Evolutionary conservation across 2,888 invertebrate species (phyloP), one percentile per base, ranked within the genome.

Genomic region (Pogonocherus hispidulus): DNA sequence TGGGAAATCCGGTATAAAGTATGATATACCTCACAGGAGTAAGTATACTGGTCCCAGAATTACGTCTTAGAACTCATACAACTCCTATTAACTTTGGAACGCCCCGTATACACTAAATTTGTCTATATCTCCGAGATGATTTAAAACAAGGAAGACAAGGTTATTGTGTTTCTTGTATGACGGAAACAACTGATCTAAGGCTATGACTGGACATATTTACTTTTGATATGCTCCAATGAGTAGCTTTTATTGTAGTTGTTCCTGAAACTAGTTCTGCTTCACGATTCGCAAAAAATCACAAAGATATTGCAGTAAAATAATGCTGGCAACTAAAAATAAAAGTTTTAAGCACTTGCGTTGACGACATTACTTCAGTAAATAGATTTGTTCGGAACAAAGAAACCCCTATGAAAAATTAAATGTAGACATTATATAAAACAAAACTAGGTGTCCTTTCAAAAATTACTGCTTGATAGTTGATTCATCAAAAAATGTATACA

Each of bases 171-270:
- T 47, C 59, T 59, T 52, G 35, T 51, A 37, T 62, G 62, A 56
- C 63, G 63, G 67, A 67, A 67, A 56, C 41, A 51, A 20, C 49
- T 67, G 63, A 67, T 67, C 56, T 49, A 56, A 62, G 56, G 35
- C 56, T 60, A 56, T 56, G 55, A 41, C 56, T 62, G 56, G 63
- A 67, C 67, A 63, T 63, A 67, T 62, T 49, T 55, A 62, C 35
- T 63, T 63, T 20, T 62, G 57, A 51, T 63, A 67, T 67, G 67
- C 67, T 67, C 49, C 63, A 57, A 57, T 41, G 44, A 57, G 44
- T 57, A 37, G 55, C 41, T 20, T 55, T 20, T 37, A 20, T 55
- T 41, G 19, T 37, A 41, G 55, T 16, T 22, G 52, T 52, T 52
- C 52, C 52, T 52, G 52, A 52, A 52, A 18, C 32, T 32, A 14